phyloP scores from a whole-genome alignment of 1,140 invertebrate species.

The Cotesia glomerata region DNA sequence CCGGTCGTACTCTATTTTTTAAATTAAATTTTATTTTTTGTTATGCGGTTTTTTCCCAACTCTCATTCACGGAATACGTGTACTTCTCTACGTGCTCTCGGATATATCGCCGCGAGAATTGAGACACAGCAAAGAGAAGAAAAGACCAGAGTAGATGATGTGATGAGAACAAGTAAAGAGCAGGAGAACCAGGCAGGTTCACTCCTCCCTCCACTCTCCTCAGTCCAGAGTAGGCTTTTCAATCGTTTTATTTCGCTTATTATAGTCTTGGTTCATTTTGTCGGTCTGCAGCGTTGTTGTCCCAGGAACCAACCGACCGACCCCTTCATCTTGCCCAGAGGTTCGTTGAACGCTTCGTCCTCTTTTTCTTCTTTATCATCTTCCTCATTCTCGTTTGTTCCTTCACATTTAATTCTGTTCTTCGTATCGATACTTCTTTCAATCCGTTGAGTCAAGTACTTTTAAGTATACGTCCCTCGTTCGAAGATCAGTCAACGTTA shows the following conservation, averaged over 20 bases:
- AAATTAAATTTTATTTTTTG: neutral
- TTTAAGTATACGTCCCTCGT: too few species aligned
- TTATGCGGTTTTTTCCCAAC: conserved; percentile 10
- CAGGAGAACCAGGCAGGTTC: conserved; percentile 8
- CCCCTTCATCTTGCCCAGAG: conserved; percentile 29
- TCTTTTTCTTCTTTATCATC: conserved; percentile 41
- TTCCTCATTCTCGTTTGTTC: conserved; percentile 38
- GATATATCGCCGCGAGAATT: conserved; percentile 19
- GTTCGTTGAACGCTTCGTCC: conserved; percentile 51
- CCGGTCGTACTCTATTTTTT: conserved; percentile 10
- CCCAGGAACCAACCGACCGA: conserved; percentile 37
- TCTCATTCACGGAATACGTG: conserved; percentile 19
- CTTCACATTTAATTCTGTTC: conserved; percentile 27
- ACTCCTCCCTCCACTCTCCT: conserved; percentile 16
- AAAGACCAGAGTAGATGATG: neutral
- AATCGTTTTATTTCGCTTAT: conserved; percentile 50
- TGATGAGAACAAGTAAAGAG: conserved; percentile 6
- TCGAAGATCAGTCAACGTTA: neutral
- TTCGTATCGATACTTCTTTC: conserved; percentile 19
- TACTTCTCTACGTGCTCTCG: neutral
- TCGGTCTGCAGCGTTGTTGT: conserved; percentile 30
- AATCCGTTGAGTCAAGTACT: conserved; percentile 1
- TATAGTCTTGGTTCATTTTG: conserved; percentile 49
- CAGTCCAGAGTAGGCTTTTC: conserved; percentile 36
- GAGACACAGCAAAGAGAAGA: conserved; percentile 29